Percentiles rank a stretch among this genome's conserved stretches.
These are phyloP conservation scores for Aleiodes testaceus DNA, from an alignment of 2,888 invertebrate genomes.

Conservation along the genomic window DNA sequence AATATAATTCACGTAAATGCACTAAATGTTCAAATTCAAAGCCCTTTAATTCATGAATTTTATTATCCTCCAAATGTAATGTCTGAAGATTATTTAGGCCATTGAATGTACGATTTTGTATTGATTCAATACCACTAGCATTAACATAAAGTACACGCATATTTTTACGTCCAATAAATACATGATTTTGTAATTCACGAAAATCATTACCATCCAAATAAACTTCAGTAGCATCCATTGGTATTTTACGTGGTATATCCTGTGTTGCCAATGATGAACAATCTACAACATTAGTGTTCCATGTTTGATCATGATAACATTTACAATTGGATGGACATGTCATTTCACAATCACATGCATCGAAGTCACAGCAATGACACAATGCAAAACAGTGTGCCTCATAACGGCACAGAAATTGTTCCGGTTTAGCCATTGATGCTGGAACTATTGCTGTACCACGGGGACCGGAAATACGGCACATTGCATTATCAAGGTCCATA, in stretches of 20 bases:
- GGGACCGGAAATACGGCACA: slow-evolving; percentile 90
- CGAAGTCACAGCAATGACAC: slow-evolving; percentile 97
- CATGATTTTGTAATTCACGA: slow-evolving; percentile 87
- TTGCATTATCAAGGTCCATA: slow-evolving; percentile 90
- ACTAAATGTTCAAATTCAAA: slow-evolving; percentile 89
- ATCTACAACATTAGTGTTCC: slow-evolving; percentile 94
- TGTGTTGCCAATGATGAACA: slow-evolving; percentile 86
- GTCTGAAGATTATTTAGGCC: slow-evolving; percentile 86
- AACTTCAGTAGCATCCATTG: slow-evolving; percentile 95
- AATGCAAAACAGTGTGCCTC: slow-evolving; percentile 94
- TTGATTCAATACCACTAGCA: slow-evolving; percentile 86
- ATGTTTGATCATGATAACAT: slow-evolving; percentile 95
- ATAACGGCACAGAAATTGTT: slow-evolving; percentile 93
- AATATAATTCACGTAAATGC: slow-evolving; percentile 85
- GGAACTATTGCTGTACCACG: slow-evolving; percentile 87
- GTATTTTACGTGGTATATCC: slow-evolving; percentile 88
- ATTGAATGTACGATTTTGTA: slow-evolving; percentile 93
- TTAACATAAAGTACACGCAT: slow-evolving; percentile 90
- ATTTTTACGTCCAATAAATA: slow-evolving; percentile 92
- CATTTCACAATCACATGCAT: slow-evolving; percentile 97
- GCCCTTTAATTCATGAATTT: slow-evolving; percentile 84
- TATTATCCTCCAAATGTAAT: slow-evolving; percentile 90
- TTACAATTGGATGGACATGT: slow-evolving; percentile 95
- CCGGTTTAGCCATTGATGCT: slow-evolving; percentile 83
- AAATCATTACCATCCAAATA: slow-evolving; percentile 94